These are phyloP conservation scores for Drosophila micromelanica DNA, from an alignment of 1,140 invertebrate species.

Conservation along the genomic window DNA sequence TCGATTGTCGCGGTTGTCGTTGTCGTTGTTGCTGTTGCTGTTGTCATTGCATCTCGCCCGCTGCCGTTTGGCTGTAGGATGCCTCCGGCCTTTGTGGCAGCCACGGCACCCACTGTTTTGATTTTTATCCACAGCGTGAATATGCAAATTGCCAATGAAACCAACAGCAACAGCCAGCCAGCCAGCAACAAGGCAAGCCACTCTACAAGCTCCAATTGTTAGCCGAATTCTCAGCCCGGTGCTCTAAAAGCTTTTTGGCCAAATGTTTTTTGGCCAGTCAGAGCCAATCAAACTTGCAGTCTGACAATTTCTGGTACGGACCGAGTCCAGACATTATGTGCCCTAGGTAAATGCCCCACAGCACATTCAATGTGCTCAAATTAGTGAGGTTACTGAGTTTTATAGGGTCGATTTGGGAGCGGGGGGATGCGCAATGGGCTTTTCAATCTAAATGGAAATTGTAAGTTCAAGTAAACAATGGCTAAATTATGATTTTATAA, in stretches of 20 bases:
- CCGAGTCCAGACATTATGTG: constrained; percentile 14
- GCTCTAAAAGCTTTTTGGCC: constrained; percentile 46
- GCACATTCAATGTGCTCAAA: constrained; percentile 32
- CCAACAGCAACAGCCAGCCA: constrained; percentile 12
- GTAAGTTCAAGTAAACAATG: constrained; percentile 20
- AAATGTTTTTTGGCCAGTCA: constrained; percentile 41
- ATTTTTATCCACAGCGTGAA: constrained; percentile 81
- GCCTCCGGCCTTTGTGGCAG: constrained; percentile 21
- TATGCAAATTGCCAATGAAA: constrained; percentile 70
- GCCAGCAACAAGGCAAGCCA: constrained; percentile 30
- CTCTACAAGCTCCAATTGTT: constrained; percentile 53
- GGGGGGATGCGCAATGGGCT: background rate
- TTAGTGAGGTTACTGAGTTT: constrained; percentile 39
- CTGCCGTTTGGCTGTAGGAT: constrained; percentile 11
- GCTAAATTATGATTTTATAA: constrained; percentile 19
- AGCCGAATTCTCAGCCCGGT: constrained; percentile 21
- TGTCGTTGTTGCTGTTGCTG: constrained; percentile 11
- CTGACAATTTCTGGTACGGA: constrained; percentile 26
- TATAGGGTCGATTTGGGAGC: background rate
- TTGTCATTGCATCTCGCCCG: constrained; percentile 55
- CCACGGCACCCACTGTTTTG: constrained; percentile 72
- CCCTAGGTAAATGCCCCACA: constrained; percentile 47
- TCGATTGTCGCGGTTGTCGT: constrained; percentile 24
- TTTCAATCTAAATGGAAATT: constrained; percentile 67
- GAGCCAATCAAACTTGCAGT: constrained; percentile 54